Evolutionary conservation across 2,797 vertebrate species (phyloP), one percentile per base, ranked within the genome.

Genomic region (Luscinia luscinia): DNA sequence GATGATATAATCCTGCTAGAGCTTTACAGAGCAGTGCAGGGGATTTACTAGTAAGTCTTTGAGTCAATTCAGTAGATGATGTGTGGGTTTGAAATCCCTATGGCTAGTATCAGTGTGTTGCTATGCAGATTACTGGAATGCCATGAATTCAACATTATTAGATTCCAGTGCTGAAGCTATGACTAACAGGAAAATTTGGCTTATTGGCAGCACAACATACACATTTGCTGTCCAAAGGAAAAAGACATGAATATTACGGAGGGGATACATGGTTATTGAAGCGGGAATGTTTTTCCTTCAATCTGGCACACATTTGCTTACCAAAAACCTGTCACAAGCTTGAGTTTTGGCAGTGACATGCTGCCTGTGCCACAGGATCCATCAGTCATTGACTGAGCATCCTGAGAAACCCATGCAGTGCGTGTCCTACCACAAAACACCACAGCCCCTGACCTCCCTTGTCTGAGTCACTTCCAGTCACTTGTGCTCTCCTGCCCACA

Each of bases 41-140:
- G 91, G 95, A 96, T 97, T 96, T 96, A 90, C 63, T 70, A 48
- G 63, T 88, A 94, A 94, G 63, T 89, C 95, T 94, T 88, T 81
- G 74, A 88, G 84, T 95, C 83, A 93, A 94, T 96, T 95, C 87
- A 84, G 84, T 63, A 70, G 91, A 95, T 90, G 87, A 91, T 70
- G 73, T 0, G 14, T 86, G 85, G 80, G 83, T 90, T 84, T 90
- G 77, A 93, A 94, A 94, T 91, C 93, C 82, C 87, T 43, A 24
- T 57, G 76, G 59, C 69, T 82, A 34, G 59, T 79, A 84, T 36
- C 89, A 63, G 9, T 64, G 48, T 94, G 89, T 91, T 96, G 95
- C 85, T 91, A 94, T 64, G 94, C 93, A 94, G 94, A 94, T 96
- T 94, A 94, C 83, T 67, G 77, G 28, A 41, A 91, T 82, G 87